Percentiles rank a stretch among this genome's conserved stretches.
Evolutionary conservation across 2,797 vertebrate genomes (phyloP).

Genomic region (Phoebastria nigripes): DNA sequence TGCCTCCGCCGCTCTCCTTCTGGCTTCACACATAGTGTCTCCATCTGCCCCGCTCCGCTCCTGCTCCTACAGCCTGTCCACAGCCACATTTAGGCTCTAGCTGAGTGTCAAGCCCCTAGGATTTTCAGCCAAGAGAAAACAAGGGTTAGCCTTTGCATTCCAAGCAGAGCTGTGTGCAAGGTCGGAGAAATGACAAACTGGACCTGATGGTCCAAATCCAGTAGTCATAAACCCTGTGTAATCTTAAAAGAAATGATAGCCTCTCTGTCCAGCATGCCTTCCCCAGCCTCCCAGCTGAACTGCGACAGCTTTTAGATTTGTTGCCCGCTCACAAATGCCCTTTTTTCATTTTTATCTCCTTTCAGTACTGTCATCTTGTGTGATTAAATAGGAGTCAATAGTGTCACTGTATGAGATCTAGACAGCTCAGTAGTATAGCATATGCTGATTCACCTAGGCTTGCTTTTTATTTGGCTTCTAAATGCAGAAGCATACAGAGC

Average conservation of each 20-base stretch:
- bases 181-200: neutral
- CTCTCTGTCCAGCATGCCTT: neutral
- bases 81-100: neutral
- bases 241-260: neutral
- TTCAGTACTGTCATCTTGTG: neutral
- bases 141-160: neutral
- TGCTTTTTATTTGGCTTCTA: neutral
- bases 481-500: neutral
- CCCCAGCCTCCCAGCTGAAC: neutral
- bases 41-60: neutral
- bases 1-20: accelerated
- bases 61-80: neutral
- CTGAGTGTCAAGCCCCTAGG: too few relatives aligned
- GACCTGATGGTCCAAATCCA: neutral
- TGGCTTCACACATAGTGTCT: accelerated
- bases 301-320: neutral
- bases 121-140: neutral
- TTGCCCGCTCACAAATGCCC: neutral
- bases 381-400: conserved; percentile 1
- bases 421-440: neutral
- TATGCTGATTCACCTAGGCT: neutral
- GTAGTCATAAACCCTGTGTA: neutral
- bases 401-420: neutral
- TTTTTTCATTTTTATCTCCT: neutral
- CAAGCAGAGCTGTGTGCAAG: neutral